A percentile compares a stretch with the other conserved stretches of the same genome.
Conservation (phyloP, 2,113 vertebrate species). For the Tretioscincus oriximinensis region DNA sequence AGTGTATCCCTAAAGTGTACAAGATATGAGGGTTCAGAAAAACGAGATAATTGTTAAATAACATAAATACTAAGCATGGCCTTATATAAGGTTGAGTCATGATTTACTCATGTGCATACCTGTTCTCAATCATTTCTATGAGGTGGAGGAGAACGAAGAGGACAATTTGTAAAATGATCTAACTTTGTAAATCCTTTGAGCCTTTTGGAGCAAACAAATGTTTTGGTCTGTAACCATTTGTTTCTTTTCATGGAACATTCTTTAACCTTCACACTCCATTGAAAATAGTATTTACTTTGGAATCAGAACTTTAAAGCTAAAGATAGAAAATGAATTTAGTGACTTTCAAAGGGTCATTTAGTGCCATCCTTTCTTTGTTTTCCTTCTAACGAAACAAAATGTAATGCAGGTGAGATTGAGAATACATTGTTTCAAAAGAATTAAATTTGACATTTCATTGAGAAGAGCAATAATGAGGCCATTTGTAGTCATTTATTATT, state of each 20-base stretch:
- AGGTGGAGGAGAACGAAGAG: no score
- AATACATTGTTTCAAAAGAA: background rate
- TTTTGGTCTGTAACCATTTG: background rate
- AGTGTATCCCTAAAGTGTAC: no score
- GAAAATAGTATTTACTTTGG: background rate
- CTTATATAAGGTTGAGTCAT: background rate
- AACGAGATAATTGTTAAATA: no score
- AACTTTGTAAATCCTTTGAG: background rate
- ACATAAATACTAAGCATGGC: no score
- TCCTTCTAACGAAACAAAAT: no score
- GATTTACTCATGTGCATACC: background rate
- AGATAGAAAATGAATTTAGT: background rate
- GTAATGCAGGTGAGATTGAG: no score
- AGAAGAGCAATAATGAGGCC: fast-evolving
- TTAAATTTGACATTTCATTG: background rate
- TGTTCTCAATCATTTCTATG: background rate
- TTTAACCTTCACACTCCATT: background rate
- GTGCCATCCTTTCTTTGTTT: no score
- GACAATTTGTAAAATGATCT: background rate
- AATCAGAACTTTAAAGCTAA: background rate
- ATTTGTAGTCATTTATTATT: background rate
- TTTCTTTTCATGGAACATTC: background rate
- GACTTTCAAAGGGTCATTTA: background rate
- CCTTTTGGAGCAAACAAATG: background rate
- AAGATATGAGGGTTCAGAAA: no score